Evolutionary conservation across 2,797 vertebrate species (phyloP), one percentile per base, ranked within the genome.

Genomic region (Anniella stebbinsi): DNA sequence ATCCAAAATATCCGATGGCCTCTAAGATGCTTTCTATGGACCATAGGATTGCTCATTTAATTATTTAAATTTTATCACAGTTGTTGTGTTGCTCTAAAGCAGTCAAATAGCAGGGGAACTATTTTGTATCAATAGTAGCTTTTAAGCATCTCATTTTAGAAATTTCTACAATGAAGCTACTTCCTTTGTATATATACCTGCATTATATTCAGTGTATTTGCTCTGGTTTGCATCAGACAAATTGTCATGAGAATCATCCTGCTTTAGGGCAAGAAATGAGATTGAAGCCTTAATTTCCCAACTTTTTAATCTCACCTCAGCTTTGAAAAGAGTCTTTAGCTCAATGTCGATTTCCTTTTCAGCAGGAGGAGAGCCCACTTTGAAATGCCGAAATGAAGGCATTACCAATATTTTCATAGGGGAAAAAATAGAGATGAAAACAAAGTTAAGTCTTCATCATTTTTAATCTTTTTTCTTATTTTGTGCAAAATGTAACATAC

Each of bases 291-390:
- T n/a, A 36, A 69, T 3, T 8, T 82, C 36, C 9, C 66, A 78
- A 17, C 10, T 17, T 3, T 33, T 1, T n/a, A 66, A 8, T 87
- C 84, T 93, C 60, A 90, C 91, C 86, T 93, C 25, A 0, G n/a
- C 1, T 0, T 0, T 2, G 23, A 0, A n/a, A 23, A 81, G 25
- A 13, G 36, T 7, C 13, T 15, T 28, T 6, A 0, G 11, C 0
- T n/a, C 21, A 17, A 75, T 18, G 2, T 88, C 2, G 0, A 4
- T 0, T 8, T 88, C 18, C 66, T 36, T 54, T 80, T 57, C 28
- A 0, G 0, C 25, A 9, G 60, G 51, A 9, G 54, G 15, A 0
- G 0, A 2, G 1, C 70, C 3, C 57, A 83, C 25, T 0, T 87
- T 87, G 83, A 48, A 8, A 18, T 86, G 75, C 48, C 15, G 81